These are phyloP conservation scores for Brassicogethes aeneus DNA, from an alignment of 2,888 invertebrate genomes.

Conservation along the genomic window DNA sequence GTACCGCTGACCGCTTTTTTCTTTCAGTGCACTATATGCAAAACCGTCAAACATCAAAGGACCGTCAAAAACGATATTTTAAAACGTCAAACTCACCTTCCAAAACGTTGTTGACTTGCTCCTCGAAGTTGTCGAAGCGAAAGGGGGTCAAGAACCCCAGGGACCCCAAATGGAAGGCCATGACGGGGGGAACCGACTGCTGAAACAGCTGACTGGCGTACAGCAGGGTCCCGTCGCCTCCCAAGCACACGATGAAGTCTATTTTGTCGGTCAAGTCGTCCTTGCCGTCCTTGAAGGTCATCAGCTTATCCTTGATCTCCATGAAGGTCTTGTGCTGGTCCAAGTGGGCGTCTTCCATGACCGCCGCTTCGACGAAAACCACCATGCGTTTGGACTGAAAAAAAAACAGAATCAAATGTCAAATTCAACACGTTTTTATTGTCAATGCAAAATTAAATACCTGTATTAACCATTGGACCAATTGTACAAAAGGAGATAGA, in stretches of 20 bases:
- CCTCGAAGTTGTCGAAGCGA: constrained; percentile 88
- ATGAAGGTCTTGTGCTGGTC: constrained; percentile 67
- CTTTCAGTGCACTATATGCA: too few relatives aligned
- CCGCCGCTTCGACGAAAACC: constrained; percentile 87
- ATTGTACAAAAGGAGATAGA: constrained; percentile 80
- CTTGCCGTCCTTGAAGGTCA: constrained; percentile 80
- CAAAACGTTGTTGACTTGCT: constrained; percentile 87
- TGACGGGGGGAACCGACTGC: constrained; percentile 94
- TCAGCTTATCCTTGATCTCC: constrained; percentile 71
- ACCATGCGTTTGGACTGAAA: constrained; percentile 90
- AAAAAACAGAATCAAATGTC: too few relatives aligned
- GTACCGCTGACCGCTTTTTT: too few relatives aligned
- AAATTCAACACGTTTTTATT: not conserved
- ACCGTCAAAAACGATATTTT: too few relatives aligned
- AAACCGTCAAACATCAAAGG: too few relatives aligned
- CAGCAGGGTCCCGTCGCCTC: constrained; percentile 93
- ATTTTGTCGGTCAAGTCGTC: constrained; percentile 94
- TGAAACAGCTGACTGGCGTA: constrained; percentile 92
- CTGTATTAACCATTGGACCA: constrained; percentile 88
- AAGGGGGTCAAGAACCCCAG: constrained; percentile 94
- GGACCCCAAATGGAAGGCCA: constrained; percentile 96
- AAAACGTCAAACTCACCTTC: too few relatives aligned
- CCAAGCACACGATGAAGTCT: constrained; percentile 93
- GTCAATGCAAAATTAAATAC: too few relatives aligned
- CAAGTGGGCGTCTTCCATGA: constrained; percentile 74